Conservation (phyloP, 2,113 vertebrate genomes). For the Pluvianellus socialis region DNA sequence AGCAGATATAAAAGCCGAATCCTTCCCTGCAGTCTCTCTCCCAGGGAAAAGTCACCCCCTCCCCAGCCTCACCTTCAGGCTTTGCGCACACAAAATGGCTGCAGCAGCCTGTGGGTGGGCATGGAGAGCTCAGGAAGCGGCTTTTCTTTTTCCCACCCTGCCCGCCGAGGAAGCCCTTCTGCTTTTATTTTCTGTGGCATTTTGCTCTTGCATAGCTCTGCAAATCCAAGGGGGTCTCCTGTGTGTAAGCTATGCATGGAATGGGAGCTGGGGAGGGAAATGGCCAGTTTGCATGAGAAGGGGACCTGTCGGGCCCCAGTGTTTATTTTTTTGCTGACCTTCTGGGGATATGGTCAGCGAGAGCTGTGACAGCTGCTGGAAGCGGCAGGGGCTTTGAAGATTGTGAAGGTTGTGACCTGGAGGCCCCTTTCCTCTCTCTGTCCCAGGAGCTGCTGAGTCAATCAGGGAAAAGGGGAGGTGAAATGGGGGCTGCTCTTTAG, state of each 20-base stretch:
- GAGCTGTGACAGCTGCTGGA: slow-evolving; percentile 75
- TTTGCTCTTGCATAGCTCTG: slow-evolving; percentile 65
- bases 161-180: slow-evolving; percentile 61
- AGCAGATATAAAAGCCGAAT: not conserved
- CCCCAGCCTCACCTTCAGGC: slow-evolving; percentile 47
- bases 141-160: slow-evolving; percentile 64
- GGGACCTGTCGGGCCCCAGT: slow-evolving; percentile 60
- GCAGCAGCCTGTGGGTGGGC: slow-evolving; percentile 71
- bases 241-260: slow-evolving; percentile 62
- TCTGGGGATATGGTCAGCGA: slow-evolving; percentile 72
- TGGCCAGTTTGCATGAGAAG: slow-evolving; percentile 64
- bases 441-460: slow-evolving; percentile 78
- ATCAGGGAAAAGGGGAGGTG: slow-evolving; percentile 70
- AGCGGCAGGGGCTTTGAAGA: slow-evolving; percentile 78
- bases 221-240: slow-evolving; percentile 63
- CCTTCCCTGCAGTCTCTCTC: slow-evolving; percentile 9
- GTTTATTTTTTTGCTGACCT: slow-evolving; percentile 76
- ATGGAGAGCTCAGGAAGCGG: slow-evolving; percentile 49
- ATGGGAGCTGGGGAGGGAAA: slow-evolving; percentile 54
- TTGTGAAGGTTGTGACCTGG: slow-evolving; percentile 74
- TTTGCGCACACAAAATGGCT: slow-evolving; percentile 69
- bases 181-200: slow-evolving; percentile 64
- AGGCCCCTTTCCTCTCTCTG: slow-evolving; percentile 69
- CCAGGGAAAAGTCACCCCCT: slow-evolving; percentile 24
- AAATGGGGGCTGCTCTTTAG: slow-evolving; percentile 72